These are phyloP conservation scores for Bergia sp. DNA, from an alignment of 92 coral and sea anemone genomes.

Conservation along the genomic window DNA sequence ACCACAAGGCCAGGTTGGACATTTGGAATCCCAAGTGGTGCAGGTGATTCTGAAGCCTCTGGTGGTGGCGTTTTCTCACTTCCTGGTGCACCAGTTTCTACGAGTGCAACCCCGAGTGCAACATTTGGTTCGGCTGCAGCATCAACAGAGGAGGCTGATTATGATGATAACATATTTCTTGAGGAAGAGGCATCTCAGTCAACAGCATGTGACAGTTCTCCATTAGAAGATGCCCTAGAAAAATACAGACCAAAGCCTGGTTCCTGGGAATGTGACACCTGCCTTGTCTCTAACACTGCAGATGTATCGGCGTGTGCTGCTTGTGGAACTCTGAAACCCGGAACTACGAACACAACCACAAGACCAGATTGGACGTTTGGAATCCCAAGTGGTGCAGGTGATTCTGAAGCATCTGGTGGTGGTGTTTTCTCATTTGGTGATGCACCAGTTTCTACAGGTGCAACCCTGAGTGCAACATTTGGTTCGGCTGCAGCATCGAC, in stretches of 20 bases:
- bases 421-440: background rate
- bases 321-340: slow-evolving; percentile 52
- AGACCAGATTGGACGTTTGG: no score
- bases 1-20: no score
- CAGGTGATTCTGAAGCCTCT: no score
- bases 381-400: no score
- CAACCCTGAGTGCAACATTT: background rate
- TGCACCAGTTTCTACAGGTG: background rate
- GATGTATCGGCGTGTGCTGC: slow-evolving; percentile 57
- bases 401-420: no score
- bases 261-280: slow-evolving; percentile 68
- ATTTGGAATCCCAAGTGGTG: no score
- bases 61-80: background rate
- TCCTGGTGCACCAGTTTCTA: background rate
- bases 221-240: background rate
- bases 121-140: slow-evolving; percentile 12
- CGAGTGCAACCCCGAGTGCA: background rate
- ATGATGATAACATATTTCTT: no score
- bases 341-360: background rate
- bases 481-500: slow-evolving; percentile 4
- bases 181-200: background rate
- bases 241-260: slow-evolving; percentile 52
- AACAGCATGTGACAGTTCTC: background rate
- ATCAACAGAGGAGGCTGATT: background rate
- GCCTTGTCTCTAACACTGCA: slow-evolving; percentile 48